A percentile compares a stretch with the other conserved stretches of the same genome.
These are phyloP conservation scores for Medauroidea extradentata DNA, from an alignment of 1,140 invertebrate species.

Conservation along the genomic window DNA sequence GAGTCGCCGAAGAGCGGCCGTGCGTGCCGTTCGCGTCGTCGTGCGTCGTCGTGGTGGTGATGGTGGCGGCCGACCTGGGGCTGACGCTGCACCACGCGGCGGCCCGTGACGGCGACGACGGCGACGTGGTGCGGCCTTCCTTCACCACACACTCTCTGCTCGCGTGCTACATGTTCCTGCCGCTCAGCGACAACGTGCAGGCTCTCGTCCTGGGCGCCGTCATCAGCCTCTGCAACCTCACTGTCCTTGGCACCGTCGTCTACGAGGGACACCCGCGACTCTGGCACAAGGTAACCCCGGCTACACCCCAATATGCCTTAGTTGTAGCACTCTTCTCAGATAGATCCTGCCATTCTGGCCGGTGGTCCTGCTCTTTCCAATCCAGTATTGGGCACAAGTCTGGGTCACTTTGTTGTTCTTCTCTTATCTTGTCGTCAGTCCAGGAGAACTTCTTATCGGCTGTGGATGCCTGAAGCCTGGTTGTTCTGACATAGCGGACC, in stretches of 20 bases:
- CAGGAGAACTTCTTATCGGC: too few relatives aligned
- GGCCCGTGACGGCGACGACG: slow-evolving; percentile 14
- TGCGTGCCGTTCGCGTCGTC: slow-evolving; percentile 35
- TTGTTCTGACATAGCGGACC: too few relatives aligned
- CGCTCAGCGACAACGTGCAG: slow-evolving; percentile 62
- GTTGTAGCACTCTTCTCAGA: too few relatives aligned
- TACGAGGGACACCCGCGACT: slow-evolving; percentile 43
- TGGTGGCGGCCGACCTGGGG: slow-evolving; percentile 31
- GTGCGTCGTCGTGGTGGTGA: slow-evolving; percentile 23
- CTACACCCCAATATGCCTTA: too few relatives aligned
- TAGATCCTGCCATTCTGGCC: too few relatives aligned
- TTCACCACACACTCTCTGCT: slow-evolving; percentile 66
- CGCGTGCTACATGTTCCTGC: slow-evolving; percentile 73
- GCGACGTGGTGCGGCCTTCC: slow-evolving; percentile 47
- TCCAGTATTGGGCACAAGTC: too few relatives aligned
- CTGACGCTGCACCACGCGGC: slow-evolving; percentile 23
- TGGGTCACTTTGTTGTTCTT: too few relatives aligned
- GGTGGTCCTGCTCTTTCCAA: too few relatives aligned
- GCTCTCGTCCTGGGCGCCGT: slow-evolving; percentile 58
- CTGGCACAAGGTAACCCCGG: too few relatives aligned
- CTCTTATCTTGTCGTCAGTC: too few relatives aligned
- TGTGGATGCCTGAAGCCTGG: too few relatives aligned
- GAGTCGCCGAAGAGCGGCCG: slow-evolving; percentile 30
- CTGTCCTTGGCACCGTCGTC: slow-evolving; percentile 58
- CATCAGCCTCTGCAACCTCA: slow-evolving; percentile 58